These are phyloP conservation scores for Poecilobothrus nobilitatus DNA, from an alignment of 2,888 invertebrate species.

Conservation along the genomic window DNA sequence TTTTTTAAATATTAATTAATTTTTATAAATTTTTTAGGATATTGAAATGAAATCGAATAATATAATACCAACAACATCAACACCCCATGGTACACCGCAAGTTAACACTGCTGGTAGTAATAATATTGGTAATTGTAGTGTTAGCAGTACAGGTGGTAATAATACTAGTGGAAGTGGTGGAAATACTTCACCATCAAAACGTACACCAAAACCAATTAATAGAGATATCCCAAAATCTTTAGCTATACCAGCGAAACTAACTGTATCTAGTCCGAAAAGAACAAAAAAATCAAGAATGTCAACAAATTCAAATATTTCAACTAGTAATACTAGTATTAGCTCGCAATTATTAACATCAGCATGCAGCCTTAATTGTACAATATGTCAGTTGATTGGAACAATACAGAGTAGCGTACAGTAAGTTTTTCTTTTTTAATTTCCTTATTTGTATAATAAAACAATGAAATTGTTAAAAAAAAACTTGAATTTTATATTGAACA, in stretches of 20 bases:
- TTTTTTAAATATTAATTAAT: background rate
- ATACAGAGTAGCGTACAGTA: conserved; percentile 23
- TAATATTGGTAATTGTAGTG: background rate
- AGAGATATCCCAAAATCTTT: conserved; percentile 25
- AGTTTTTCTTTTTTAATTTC: conserved; percentile 8
- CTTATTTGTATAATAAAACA: too few relatives aligned
- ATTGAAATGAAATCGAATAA: background rate
- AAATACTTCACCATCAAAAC: conserved; percentile 33
- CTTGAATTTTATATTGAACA: background rate
- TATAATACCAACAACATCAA: background rate
- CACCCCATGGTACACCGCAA: conserved; percentile 16
- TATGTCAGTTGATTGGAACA: conserved; percentile 17
- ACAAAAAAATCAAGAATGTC: conserved; percentile 5
- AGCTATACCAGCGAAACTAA: conserved; percentile 23
- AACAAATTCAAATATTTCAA: conserved; percentile 9
- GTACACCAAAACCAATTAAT: conserved; percentile 25
- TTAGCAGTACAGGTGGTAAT: background rate
- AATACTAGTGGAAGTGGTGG: background rate
- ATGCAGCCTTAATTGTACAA: conserved; percentile 12
- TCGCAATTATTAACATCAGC: background rate
- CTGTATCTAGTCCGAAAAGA: conserved; percentile 13
- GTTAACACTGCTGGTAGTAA: too few relatives aligned
- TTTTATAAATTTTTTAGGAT: background rate
- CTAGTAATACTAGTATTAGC: background rate
- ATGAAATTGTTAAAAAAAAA: background rate